A percentile compares a stretch with the other conserved stretches of the same genome.
Conservation (phyloP, 2,888 invertebrate genomes). For the Camptogramma bilineatum region DNA sequence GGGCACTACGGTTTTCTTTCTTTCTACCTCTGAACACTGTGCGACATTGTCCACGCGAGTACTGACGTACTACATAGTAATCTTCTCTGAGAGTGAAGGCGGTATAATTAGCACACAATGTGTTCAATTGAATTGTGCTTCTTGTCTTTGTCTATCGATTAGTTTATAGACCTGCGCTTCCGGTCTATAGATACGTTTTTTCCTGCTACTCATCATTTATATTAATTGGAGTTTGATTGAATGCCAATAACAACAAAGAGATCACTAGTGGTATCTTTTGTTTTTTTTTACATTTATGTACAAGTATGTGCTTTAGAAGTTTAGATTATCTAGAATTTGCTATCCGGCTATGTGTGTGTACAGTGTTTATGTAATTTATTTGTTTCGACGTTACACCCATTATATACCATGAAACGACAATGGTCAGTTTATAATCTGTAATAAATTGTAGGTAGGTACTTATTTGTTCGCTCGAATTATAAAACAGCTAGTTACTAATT, state of each 20-base stretch:
- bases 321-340: too few relatives aligned
- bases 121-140: constrained; percentile 35
- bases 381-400: too few relatives aligned
- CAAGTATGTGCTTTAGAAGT: too few relatives aligned
- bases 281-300: too few relatives aligned
- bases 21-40: too few relatives aligned
- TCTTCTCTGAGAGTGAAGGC: too few relatives aligned
- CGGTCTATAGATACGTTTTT: constrained; percentile 30
- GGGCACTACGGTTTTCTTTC: too few relatives aligned
- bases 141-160: constrained; percentile 45
- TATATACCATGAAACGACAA: background rate
- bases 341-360: too few relatives aligned
- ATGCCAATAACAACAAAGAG: background rate
- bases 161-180: constrained; percentile 31
- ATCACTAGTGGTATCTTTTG: background rate
- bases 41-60: too few relatives aligned
- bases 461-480: background rate
- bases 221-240: constrained; percentile 19
- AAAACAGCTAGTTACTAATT: background rate
- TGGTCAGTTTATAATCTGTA: background rate
- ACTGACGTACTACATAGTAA: too few relatives aligned
- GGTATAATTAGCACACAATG: constrained; percentile 61
- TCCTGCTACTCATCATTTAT: constrained; percentile 6
- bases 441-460: background rate
- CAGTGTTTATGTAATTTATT: too few relatives aligned